Evolutionary conservation across 2,113 vertebrate genomes (phyloP).

Genomic region (Rhagologus leucostigma): DNA sequence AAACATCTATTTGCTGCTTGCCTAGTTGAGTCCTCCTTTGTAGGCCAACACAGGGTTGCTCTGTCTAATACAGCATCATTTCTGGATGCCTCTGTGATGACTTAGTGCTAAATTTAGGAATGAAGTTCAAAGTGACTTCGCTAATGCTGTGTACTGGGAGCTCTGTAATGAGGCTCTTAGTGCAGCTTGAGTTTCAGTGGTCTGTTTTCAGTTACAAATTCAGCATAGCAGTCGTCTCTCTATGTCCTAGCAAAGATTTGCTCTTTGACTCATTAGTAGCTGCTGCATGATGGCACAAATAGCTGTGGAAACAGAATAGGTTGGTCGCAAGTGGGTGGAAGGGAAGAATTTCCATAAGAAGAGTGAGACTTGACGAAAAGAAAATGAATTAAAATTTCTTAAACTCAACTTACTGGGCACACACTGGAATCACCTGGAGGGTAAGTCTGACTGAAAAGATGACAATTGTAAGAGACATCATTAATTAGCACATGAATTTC

Average conservation of each 20-base stretch:
- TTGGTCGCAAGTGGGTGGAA: not conserved
- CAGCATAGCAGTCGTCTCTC: not conserved
- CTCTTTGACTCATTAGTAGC: not conserved
- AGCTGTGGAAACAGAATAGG: not conserved
- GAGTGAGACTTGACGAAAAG: not conserved
- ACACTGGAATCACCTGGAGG: not conserved
- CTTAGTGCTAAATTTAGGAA: constrained; percentile 6
- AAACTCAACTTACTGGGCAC: not conserved
- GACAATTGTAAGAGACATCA: not conserved
- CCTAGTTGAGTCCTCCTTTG: not conserved
- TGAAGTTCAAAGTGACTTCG: not conserved
- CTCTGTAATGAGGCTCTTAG: not conserved
- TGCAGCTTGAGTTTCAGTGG: not conserved
- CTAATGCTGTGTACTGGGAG: not conserved
- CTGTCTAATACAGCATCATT: not conserved
- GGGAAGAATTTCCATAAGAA: not conserved
- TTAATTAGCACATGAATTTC: not conserved
- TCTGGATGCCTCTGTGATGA: not conserved
- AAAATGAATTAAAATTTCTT: not conserved
- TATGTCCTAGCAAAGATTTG: not conserved
- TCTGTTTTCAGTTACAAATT: not conserved
- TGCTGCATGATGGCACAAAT: not conserved
- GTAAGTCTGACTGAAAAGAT: not conserved
- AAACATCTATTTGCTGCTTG: not conserved
- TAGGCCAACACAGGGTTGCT: not conserved